Conservation (phyloP, 2,888 invertebrate genomes). For the Melangyna quadrimaculata region DNA sequence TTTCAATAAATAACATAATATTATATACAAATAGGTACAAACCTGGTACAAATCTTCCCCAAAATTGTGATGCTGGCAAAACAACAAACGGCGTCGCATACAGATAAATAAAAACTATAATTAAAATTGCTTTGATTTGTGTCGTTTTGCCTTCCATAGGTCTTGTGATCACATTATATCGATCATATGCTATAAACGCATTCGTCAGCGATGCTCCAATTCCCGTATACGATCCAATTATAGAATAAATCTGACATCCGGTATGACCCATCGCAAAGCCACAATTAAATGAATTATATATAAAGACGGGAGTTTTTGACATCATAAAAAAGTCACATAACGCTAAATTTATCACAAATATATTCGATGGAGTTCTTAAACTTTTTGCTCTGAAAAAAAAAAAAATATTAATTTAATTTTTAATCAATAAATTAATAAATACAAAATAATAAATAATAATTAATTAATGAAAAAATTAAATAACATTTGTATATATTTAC, state of each 20-base stretch:
- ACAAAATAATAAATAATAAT: no score
- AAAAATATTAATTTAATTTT: neutral
- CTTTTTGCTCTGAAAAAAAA: constrained; percentile 77
- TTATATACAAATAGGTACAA: constrained; percentile 31
- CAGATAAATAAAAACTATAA: constrained; percentile 88
- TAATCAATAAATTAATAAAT: neutral
- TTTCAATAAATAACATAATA: no score
- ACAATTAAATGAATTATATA: constrained; percentile 87
- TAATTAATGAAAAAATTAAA: no score
- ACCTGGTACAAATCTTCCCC: constrained; percentile 92
- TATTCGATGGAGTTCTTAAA: constrained; percentile 86
- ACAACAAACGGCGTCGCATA: constrained; percentile 92
- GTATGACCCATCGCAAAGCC: constrained; percentile 88
- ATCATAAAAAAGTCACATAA: constrained; percentile 93
- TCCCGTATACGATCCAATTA: constrained; percentile 90
- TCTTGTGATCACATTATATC: constrained; percentile 89
- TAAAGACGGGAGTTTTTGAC: constrained; percentile 88
- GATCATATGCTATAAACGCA: constrained; percentile 92
- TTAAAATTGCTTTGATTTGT: constrained; percentile 88
- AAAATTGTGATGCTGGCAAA: constrained; percentile 89
- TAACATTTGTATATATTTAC: constrained; percentile 72
- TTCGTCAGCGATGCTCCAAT: constrained; percentile 91
- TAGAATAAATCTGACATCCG: constrained; percentile 89
- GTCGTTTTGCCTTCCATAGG: constrained; percentile 92
- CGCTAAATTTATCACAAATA: constrained; percentile 91